phyloP scores from a whole-genome alignment of 30 jellyfish, hydroid and myxozoan species.

The Cassiopea xamachana region DNA sequence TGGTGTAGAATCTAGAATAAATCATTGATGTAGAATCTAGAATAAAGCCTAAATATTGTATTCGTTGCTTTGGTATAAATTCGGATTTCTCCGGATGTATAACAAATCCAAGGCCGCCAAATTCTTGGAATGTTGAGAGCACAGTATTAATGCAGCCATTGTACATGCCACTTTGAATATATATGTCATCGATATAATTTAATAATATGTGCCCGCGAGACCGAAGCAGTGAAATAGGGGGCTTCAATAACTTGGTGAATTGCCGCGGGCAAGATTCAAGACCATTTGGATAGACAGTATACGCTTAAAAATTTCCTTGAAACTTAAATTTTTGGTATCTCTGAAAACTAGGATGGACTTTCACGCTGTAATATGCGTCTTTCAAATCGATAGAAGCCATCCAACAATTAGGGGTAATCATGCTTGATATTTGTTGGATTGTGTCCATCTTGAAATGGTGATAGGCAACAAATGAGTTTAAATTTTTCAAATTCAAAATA shows the following conservation, averaged over 20 bases:
- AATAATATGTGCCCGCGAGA: conserved; percentile 24
- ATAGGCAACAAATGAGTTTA: conserved; percentile 28
- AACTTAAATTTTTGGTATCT: conserved; percentile 26
- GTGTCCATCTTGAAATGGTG: conserved; percentile 69
- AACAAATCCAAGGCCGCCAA: conserved; percentile 57
- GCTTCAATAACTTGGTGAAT: conserved; percentile 61
- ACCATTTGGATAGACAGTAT: conserved; percentile 50
- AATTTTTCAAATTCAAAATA: conserved; percentile 44
- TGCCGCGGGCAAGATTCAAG: conserved; percentile 53
- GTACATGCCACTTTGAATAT: conserved; percentile 3
- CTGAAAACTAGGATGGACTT: conserved; percentile 22
- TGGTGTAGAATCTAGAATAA: too few species aligned
- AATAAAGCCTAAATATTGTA: conserved; percentile 31
- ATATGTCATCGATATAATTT: conserved; percentile 58
- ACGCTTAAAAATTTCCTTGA: background rate
- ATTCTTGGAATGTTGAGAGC: background rate
- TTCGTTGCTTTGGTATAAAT: conserved; percentile 39
- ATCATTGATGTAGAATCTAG: conserved; percentile 29
- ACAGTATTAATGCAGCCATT: conserved; percentile 14
- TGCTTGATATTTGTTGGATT: background rate
- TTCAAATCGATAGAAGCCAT: conserved; percentile 69
- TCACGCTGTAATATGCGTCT: conserved; percentile 68
- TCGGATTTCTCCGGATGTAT: conserved; percentile 55
- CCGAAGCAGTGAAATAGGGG: conserved; percentile 19
- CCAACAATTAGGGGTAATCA: conserved; percentile 58